Percentiles rank a stretch among this genome's conserved stretches.
Conservation (phyloP, 2,888 invertebrate genomes). For the Lithophane leautieri region DNA sequence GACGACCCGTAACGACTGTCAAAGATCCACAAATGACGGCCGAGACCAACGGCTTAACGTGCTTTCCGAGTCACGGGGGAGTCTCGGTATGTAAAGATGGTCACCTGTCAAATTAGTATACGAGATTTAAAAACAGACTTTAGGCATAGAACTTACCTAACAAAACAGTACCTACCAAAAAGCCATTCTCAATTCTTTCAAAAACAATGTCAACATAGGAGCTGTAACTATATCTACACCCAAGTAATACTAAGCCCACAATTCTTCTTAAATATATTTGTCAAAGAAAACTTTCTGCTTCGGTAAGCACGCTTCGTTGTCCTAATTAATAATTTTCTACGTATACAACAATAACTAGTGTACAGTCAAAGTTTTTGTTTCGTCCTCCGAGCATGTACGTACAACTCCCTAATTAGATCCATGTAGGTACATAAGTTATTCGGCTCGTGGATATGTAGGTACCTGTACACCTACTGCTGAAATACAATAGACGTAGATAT, state of each 20-base stretch:
- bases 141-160: background rate
- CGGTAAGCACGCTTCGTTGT: conserved; percentile 19
- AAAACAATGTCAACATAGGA: background rate
- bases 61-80: too few species aligned
- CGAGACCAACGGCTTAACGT: too few species aligned
- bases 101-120: too few species aligned
- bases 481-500: too few species aligned
- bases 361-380: conserved; percentile 47
- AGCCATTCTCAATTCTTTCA: background rate
- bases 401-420: conserved; percentile 54
- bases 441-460: background rate
- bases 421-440: conserved; percentile 31
- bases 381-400: conserved; percentile 38
- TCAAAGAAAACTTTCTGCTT: conserved; percentile 23
- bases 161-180: background rate
- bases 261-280: conserved; percentile 26
- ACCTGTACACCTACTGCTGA: background rate
- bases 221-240: background rate
- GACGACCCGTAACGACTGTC: too few species aligned
- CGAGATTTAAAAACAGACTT: too few species aligned
- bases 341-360: conserved; percentile 26
- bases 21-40: too few species aligned
- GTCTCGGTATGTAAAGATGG: too few species aligned
- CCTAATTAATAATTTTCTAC: conserved; percentile 50
- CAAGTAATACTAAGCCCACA: conserved; percentile 1